Base-by-base conservation (phyloP, 2,113 vertebrate genomes). In the Nycticorax nycticorax region DNA sequence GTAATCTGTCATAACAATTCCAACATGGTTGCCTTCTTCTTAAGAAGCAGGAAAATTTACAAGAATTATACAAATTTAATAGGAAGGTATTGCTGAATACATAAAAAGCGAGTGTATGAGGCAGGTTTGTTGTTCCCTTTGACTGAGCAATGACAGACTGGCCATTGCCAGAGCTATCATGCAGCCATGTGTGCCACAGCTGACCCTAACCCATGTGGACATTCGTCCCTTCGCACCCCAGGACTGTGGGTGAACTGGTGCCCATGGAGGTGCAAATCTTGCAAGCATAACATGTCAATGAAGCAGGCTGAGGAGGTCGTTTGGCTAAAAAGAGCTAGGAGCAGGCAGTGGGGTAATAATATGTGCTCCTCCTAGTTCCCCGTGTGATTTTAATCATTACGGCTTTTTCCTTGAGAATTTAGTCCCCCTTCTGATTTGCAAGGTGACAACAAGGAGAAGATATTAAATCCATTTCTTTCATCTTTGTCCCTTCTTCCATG, bases 131-230 rank as follows among this genome's bases (percentile, higher is more conserved):
- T 41, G 8, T 23, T 81, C 9, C 33, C 16, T 55, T 45, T 28
- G 73, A 18, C 28, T 45, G 53, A 59, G 37, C 27, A 28, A 2
- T 32, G 41, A 35, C 3, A 14, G n/a, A 7, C 12, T 64, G 39
- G 24, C 32, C 14, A 0, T 8, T 69, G 32, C 48, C 0, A 0
- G 47, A 45, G 28, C 14, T 6, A 6, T 66, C 24, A 9, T 7
- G 24, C 43, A 88, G 55, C 55, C 39, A 9, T 9, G 14, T 68
- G 43, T 76, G 57, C n/a, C 39, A 23, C 48, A 39, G n/a, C 53
- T 45, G 37, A 41, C 8, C 14, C 37, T 60, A 10, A 48, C 30
- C 39, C 55, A 8, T 1, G 3, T 7, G 45, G 48, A 18, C 14
- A 15, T 33, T 30, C 27, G n/a, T 63, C 37, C 24, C 19, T 78